phyloP scores from a whole-genome alignment of 2,888 invertebrate genomes.

The Acanthosoma haemorrhoidale region DNA sequence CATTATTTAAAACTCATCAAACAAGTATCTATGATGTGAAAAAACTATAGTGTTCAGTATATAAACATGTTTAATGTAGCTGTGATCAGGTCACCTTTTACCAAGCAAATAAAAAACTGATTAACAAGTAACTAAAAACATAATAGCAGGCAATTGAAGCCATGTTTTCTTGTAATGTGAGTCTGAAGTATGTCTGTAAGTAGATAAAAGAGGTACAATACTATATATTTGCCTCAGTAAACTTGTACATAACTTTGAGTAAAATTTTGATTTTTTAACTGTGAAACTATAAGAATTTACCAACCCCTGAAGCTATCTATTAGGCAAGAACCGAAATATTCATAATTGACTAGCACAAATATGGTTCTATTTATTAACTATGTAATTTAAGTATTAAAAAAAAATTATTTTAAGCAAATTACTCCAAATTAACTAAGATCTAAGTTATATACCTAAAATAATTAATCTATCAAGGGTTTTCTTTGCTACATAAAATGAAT shows the following conservation, averaged over 20 bases:
- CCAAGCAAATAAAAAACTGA: too few relatives aligned
- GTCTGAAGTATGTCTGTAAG: too few relatives aligned
- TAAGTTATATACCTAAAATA: conserved; percentile 16
- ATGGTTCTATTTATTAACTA: conserved; percentile 10
- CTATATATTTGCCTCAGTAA: conserved; percentile 13
- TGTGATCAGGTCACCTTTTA: too few relatives aligned
- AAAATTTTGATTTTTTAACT: background rate
- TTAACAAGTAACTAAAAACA: too few relatives aligned
- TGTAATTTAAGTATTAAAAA: background rate
- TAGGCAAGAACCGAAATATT: background rate
- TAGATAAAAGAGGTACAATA: too few relatives aligned
- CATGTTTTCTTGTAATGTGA: too few relatives aligned
- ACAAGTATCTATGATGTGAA: too few relatives aligned
- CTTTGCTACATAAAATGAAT: background rate
- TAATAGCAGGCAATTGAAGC: too few relatives aligned
- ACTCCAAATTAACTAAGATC: conserved; percentile 11
- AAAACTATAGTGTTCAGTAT: too few relatives aligned
- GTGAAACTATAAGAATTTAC: background rate
- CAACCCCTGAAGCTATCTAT: conserved; percentile 25
- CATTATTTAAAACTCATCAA: too few relatives aligned
- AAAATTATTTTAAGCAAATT: conserved; percentile 9
- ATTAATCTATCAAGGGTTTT: conserved; percentile 13
- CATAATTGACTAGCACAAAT: conserved; percentile 20
- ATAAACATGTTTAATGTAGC: too few relatives aligned
- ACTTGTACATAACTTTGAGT: background rate